Conservation (phyloP, 2,888 invertebrate genomes). For the Metallyticus violacea region DNA sequence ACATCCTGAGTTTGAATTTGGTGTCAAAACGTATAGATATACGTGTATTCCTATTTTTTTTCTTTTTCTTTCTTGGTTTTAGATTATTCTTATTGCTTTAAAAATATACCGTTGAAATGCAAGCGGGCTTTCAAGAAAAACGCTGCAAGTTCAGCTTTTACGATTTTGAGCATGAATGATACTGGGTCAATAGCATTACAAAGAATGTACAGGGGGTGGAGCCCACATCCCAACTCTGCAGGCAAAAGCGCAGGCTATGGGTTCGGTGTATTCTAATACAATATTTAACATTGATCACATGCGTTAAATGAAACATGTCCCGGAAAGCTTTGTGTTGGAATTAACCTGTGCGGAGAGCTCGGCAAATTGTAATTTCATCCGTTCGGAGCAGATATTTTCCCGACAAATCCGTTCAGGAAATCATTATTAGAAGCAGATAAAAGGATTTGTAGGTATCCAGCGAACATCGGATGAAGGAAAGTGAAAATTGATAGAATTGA, state of each 20-base stretch:
- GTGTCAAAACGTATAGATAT: no score
- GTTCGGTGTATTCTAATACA: not conserved
- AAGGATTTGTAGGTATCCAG: not conserved
- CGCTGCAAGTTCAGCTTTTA: no score
- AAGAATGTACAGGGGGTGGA: no score
- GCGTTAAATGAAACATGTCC: not conserved
- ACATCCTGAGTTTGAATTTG: no score
- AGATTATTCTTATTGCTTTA: no score
- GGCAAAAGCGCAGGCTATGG: not conserved
- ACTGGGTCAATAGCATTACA: no score
- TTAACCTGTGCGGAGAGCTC: not conserved
- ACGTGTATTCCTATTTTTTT: no score
- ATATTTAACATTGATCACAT: not conserved
- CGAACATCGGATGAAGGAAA: not conserved
- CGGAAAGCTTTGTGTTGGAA: not conserved
- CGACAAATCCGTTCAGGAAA: not conserved
- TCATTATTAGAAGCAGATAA: not conserved
- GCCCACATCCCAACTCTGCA: no score
- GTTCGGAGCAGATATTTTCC: not conserved
- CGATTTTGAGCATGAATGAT: no score
- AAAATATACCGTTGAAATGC: no score
- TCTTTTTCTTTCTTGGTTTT: no score
- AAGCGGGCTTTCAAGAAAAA: no score
- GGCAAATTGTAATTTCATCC: not conserved
- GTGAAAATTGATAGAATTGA: not conserved